Base-by-base conservation (phyloP, 2,113 vertebrate genomes). In the Pseudorasbora parva region DNA sequence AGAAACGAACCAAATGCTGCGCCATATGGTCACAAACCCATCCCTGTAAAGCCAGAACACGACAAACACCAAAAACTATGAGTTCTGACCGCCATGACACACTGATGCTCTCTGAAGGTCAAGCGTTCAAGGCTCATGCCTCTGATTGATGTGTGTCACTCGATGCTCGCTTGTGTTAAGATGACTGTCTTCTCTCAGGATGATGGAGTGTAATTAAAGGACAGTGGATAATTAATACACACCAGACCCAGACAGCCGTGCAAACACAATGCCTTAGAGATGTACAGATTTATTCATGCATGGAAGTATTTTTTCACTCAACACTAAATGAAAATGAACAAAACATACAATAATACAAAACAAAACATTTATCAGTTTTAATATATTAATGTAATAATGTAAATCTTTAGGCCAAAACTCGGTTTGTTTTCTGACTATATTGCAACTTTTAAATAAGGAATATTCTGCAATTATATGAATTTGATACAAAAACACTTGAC, bases 1-100 rank as follows among this genome's bases (percentile, higher is more conserved):
- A 59, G 12, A 21, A 57, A 21, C 51, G 8, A 15, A 77, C 91
- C 92, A 94, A 92, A 90, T 92, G 92, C 88, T 86, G 73, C 84
- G 87, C 93, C 93, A 94, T 94, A 94, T 94, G 93, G 92, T 84
- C 89, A 14, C 73, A 89, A 83, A 85, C 86, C 86, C 83, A 87
- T 76, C 11, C 73, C 74, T 23, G 8, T 54, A 43, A 17, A 17
- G 12, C 75, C 37, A 43, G 6, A 6, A 59, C 51, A 7, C 5
- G 23, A 5, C 12, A 27, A 62, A 5, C 64, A 33, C 25, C 25
- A n/a, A 51, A 33, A 51, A 57, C 21, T 3, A 71, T 2, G 49
- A 37, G 30, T 19, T 41, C 64, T 37, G 62, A 66, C 27, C 6
- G 6, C n/a, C 21, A 43, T 10, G n/a, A 23, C 2, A n/a, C 21